phyloP scores from a whole-genome alignment of 1,140 invertebrate species.

The Mycetomoellerius zeteki region DNA sequence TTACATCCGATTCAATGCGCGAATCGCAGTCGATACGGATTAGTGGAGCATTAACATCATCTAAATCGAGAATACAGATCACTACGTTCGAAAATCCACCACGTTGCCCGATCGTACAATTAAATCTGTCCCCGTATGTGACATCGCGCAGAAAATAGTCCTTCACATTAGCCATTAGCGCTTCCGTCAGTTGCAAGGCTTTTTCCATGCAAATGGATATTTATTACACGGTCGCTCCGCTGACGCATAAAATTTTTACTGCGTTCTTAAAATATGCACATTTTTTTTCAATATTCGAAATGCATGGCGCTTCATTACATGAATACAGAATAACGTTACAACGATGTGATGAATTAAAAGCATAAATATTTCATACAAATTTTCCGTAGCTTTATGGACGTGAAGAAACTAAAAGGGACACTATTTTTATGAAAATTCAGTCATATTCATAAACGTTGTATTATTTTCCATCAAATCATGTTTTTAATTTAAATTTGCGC shows the following conservation, averaged over 20 bases:
- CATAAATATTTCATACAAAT: constrained; percentile 21
- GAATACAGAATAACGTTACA: constrained; percentile 9
- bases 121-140: constrained; percentile 40
- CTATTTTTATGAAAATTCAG: neutral
- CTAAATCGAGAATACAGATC: neutral
- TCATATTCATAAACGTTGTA: neutral
- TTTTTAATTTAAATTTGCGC: neutral
- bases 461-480: constrained; percentile 17
- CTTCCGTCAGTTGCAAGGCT: neutral
- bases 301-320: constrained; percentile 7
- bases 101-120: constrained; percentile 59
- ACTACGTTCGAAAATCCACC: constrained; percentile 46
- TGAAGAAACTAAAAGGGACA: neutral
- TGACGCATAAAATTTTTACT: constrained; percentile 21
- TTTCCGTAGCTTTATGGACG: constrained; percentile 9
- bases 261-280: constrained; percentile 14
- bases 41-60: constrained; percentile 57
- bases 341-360: constrained; percentile 18
- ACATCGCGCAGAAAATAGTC: constrained; percentile 12
- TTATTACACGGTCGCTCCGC: neutral
- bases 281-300: constrained; percentile 34
- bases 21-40: constrained; percentile 33
- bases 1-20: constrained; percentile 26
- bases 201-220: constrained; percentile 32
- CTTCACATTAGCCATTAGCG: constrained; percentile 21